These are phyloP conservation scores for Cephus pulcher DNA, from an alignment of 2,888 invertebrate genomes.

Conservation along the genomic window DNA sequence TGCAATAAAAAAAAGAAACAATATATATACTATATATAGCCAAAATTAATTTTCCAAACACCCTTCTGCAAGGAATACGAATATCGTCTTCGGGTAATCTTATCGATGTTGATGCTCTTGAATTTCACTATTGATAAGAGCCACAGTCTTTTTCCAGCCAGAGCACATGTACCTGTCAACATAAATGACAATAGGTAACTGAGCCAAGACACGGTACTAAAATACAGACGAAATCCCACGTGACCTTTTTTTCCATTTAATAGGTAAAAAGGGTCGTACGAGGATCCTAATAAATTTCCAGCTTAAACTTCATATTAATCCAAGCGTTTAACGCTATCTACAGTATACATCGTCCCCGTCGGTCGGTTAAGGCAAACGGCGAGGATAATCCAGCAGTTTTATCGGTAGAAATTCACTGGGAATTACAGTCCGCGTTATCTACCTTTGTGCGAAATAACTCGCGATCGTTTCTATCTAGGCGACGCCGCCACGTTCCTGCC, in stretches of 20 bases:
- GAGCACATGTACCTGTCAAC: neutral
- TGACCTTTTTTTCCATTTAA: neutral
- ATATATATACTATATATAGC: neutral
- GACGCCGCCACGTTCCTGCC: neutral
- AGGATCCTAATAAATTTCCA: neutral
- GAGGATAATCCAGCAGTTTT: conserved; percentile 32
- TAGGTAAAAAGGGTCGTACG: neutral
- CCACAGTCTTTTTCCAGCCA: neutral
- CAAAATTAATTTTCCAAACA: neutral
- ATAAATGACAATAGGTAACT: neutral
- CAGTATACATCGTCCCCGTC: conserved; percentile 5
- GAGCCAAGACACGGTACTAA: neutral
- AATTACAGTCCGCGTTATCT: neutral
- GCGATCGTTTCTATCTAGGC: neutral
- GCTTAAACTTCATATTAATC: conserved; percentile 3
- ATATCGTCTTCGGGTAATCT: neutral
- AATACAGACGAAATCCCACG: neutral
- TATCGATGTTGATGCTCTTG: neutral
- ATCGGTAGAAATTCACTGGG: conserved; percentile 26
- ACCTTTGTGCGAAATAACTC: neutral
- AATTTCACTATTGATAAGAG: neutral
- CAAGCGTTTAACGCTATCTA: conserved; percentile 3
- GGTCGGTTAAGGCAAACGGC: conserved; percentile 20
- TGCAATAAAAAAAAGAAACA: neutral
- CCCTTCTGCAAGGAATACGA: neutral